These are phyloP conservation scores for Trematocara variabile DNA, from an alignment of 2,113 vertebrate species.

Conservation along the genomic window DNA sequence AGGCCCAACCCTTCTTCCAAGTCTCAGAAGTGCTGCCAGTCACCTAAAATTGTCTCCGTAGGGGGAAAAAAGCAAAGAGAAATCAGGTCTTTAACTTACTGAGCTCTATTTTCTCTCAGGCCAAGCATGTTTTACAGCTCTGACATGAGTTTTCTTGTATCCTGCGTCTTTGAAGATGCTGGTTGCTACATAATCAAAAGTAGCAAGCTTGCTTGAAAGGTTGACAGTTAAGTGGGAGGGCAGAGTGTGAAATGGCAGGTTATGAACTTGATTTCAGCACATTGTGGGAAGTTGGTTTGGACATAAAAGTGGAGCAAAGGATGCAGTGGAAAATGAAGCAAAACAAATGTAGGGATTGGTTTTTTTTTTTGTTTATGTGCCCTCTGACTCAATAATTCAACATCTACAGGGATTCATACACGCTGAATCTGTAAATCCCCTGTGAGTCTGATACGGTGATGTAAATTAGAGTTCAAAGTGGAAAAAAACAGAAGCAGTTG, in stretches of 20 bases:
- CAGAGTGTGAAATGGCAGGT: neutral
- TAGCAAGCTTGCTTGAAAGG: neutral
- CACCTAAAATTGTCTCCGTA: neutral
- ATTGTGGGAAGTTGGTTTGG: neutral
- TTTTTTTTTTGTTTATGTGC: conserved; percentile 26
- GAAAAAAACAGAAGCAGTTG: conserved; percentile 1
- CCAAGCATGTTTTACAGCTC: neutral
- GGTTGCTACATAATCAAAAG: neutral
- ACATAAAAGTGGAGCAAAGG: conserved; percentile 2
- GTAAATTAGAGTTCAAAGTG: conserved; percentile 62
- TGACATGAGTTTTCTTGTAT: neutral
- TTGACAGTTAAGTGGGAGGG: neutral
- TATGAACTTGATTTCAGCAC: neutral
- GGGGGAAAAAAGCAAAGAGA: neutral
- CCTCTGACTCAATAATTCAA: conserved; percentile 41
- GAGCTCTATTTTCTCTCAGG: neutral
- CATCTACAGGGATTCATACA: conserved; percentile 28
- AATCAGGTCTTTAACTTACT: neutral
- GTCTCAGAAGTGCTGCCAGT: neutral
- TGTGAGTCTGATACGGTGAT: conserved; percentile 17
- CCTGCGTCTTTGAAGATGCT: neutral
- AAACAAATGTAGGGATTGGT: neutral
- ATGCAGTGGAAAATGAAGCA: neutral
- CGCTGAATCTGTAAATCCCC: conserved; percentile 35
- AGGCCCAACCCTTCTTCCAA: neutral